Base-by-base conservation (phyloP, 2,888 invertebrate species). In the Ptilodon capucinus region DNA sequence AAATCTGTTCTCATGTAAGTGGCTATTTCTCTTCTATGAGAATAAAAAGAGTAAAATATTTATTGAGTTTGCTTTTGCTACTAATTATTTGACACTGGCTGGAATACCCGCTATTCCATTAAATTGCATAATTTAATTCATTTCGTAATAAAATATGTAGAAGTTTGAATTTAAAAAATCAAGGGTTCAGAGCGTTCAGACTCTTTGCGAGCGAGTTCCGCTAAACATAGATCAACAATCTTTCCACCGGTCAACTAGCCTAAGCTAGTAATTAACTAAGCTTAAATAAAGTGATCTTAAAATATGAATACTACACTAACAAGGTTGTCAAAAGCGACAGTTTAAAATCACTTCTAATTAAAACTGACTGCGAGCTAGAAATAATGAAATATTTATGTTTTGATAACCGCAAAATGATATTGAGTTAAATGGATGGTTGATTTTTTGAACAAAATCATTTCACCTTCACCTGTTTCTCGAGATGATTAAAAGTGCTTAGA, bases 341-440 rank as follows among this genome's bases (percentile, higher is more conserved):
- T 35, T 17, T 35, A 17, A 35, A 35, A 46, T 47, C 50, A 42
- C 51, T 55, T 62, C 57, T 64, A 60, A 74, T 75, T 74, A 57
- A 53, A 61, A 56, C 57, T 57, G 68, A 69, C 54, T 62, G 59
- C 60, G 14, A 13, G 52, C 61, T 54, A 55, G 56, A 49, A 42
- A 49, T 57, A 51, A 47, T 46, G 60, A 55, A 52, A 54, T 54
- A 56, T 49, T 51, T 54, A 61, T 64, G 58, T 60, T 59, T 59
- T 51, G 63, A 52, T 60, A 64, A 65, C 67, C 67, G 61, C 69
- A 58, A 59, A 64, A 64, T 58, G 60, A 54, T 72, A 73, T 74
- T 75, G 59, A 69, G 57, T 42, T 46, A 48, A 51, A 56, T 59
- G 47, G 23, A 51, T 54, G 53, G 51, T 35, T 21, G 43, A 25